Percentiles rank a stretch among this genome's conserved stretches.
Evolutionary conservation across 2,797 vertebrate genomes (phyloP).

Genomic region (Eleutherodactylus coqui): DNA sequence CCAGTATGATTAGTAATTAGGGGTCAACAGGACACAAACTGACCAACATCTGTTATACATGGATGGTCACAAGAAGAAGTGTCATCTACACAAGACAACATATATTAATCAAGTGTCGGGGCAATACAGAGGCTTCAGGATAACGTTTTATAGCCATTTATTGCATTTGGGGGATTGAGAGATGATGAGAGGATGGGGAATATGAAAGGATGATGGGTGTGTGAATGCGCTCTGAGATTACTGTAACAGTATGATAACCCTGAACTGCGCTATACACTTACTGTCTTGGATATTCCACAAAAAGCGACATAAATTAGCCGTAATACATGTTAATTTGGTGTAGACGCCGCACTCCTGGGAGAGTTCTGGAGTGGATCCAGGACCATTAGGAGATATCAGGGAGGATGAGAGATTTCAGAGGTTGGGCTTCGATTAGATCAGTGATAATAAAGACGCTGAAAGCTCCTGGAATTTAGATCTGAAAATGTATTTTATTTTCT

Average conservation of each 20-base stretch:
- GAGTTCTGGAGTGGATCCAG: conserved; percentile 40
- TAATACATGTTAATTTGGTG: conserved; percentile 48
- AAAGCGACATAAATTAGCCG: conserved; percentile 42
- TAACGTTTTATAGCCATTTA: background rate
- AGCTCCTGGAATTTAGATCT: background rate
- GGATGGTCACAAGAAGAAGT: background rate
- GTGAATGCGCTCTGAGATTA: background rate
- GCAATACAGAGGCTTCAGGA: background rate
- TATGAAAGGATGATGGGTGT: background rate
- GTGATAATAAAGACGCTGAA: conserved; percentile 16
- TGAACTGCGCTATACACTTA: conserved; percentile 5
- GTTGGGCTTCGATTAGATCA: background rate
- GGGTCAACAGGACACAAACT: background rate
- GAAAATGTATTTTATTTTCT: background rate
- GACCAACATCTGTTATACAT: background rate
- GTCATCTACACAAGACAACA: background rate
- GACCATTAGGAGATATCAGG: conserved; percentile 28
- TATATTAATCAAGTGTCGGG: background rate
- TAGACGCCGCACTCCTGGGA: conserved; percentile 29
- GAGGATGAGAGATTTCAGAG: conserved; percentile 22
- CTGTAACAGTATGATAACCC: conserved; percentile 32
- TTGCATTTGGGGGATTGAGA: background rate
- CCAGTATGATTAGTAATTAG: background rate
- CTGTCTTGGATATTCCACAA: conserved; percentile 19
- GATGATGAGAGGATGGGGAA: background rate